Evolutionary conservation across 2,888 invertebrate genomes (phyloP).

Genomic region (Busseola fusca): DNA sequence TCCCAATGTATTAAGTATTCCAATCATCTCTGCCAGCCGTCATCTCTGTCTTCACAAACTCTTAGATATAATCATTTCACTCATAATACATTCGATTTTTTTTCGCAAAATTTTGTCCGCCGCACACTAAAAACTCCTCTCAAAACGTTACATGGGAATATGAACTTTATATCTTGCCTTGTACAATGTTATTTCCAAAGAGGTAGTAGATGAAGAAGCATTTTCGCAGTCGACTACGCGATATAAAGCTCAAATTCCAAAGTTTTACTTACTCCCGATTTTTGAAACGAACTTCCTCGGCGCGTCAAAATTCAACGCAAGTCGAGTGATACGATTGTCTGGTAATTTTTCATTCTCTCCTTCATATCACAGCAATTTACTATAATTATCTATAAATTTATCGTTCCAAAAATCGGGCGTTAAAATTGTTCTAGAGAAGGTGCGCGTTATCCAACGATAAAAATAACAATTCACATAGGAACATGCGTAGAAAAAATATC

Average conservation of each 20-base stretch:
- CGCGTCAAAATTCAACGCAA: not conserved
- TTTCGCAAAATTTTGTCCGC: not conserved
- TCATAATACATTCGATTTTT: not conserved
- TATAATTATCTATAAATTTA: no score
- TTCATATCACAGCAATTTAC: not conserved
- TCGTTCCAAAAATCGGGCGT: not conserved
- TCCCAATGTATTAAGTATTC: not conserved
- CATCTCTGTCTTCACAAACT: not conserved
- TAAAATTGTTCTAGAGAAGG: not conserved
- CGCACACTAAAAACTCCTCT: not conserved
- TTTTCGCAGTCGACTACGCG: not conserved
- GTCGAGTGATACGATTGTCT: not conserved
- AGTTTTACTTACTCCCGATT: not conserved
- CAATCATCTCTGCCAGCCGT: not conserved
- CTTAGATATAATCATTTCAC: no score
- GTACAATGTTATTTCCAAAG: not conserved
- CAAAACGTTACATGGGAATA: not conserved
- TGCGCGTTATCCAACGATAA: not conserved
- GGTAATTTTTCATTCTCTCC: not conserved
- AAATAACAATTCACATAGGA: not conserved
- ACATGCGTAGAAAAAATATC: slow-evolving; percentile 7
- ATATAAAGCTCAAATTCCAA: not conserved
- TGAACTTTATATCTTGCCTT: not conserved
- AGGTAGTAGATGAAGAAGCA: not conserved
- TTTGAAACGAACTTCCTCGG: not conserved